Percentiles rank a stretch among this genome's conserved stretches.
These are phyloP conservation scores for Cliona cf. orientalis DNA, from an alignment of 37 sponge, comb jelly and placozoan genomes.

Conservation along the genomic window DNA sequence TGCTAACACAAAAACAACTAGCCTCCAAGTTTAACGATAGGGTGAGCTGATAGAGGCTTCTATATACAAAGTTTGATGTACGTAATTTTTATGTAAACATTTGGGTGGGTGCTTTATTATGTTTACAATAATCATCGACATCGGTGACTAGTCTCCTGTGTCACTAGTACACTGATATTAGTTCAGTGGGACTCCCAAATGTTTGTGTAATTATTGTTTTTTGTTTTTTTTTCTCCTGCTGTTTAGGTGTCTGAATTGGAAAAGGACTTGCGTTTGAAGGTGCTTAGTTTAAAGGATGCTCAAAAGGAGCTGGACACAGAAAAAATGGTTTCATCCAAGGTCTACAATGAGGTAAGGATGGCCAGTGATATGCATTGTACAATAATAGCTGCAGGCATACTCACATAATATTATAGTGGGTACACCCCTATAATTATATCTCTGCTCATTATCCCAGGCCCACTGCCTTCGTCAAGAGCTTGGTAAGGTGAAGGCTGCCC, in stretches of 20 bases:
- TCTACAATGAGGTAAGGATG: slow-evolving; percentile 61
- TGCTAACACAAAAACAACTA: slow-evolving; percentile 44
- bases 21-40: slow-evolving; percentile 43
- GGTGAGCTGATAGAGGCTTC: no score
- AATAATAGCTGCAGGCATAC: background rate
- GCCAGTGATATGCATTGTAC: background rate
- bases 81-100: no score
- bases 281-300: slow-evolving; percentile 22
- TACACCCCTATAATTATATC: background rate
- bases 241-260: slow-evolving; percentile 48
- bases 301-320: slow-evolving; percentile 43
- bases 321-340: slow-evolving; percentile 34
- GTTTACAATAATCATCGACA: no score
- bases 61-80: no score
- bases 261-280: slow-evolving; percentile 22
- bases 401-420: no score
- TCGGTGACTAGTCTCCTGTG: background rate
- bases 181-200: no score
- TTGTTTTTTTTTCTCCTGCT: background rate
- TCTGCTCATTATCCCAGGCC: slow-evolving; percentile 12
- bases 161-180: background rate
- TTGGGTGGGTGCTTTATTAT: no score
- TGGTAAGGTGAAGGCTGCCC: slow-evolving; percentile 61
- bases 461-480: slow-evolving; percentile 51
- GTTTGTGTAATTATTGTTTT: background rate